Evolutionary conservation across 2,797 vertebrate species (phyloP).

Genomic region (Avahi laniger): DNA sequence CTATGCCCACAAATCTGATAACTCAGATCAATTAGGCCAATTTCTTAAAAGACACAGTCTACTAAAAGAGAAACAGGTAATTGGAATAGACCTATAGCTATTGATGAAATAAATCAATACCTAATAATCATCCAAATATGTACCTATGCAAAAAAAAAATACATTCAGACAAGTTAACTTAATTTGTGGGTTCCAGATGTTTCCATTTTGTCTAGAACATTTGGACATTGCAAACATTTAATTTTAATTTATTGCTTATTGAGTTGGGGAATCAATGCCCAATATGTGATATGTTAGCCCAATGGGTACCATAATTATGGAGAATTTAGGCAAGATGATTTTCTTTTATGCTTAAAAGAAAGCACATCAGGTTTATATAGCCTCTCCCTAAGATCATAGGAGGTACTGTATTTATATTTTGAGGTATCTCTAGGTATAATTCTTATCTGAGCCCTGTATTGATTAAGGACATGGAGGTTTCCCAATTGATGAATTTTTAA

Average conservation of each 20-base stretch:
- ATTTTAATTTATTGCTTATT: background rate
- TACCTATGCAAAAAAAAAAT: background rate
- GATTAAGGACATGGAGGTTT: no score
- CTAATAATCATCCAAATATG: background rate
- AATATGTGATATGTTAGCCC: background rate
- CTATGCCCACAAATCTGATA: no score
- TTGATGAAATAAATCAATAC: background rate
- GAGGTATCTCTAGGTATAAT: no score
- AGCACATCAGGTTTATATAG: no score
- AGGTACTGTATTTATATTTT: no score
- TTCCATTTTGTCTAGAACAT: background rate
- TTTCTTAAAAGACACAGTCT: no score
- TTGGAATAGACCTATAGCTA: background rate
- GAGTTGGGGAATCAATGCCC: background rate
- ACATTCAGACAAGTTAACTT: background rate
- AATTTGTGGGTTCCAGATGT: background rate
- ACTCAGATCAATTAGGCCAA: no score
- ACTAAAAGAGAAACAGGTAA: background rate
- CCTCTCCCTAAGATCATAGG: no score
- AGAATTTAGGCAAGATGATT: background rate
- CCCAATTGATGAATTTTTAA: no score
- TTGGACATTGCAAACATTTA: background rate
- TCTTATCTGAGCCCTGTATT: no score
- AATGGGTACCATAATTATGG: background rate
- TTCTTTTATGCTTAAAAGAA: no score